Evolutionary conservation across 2,113 vertebrate genomes (phyloP).

Genomic region (Pachycephala philippinensis): DNA sequence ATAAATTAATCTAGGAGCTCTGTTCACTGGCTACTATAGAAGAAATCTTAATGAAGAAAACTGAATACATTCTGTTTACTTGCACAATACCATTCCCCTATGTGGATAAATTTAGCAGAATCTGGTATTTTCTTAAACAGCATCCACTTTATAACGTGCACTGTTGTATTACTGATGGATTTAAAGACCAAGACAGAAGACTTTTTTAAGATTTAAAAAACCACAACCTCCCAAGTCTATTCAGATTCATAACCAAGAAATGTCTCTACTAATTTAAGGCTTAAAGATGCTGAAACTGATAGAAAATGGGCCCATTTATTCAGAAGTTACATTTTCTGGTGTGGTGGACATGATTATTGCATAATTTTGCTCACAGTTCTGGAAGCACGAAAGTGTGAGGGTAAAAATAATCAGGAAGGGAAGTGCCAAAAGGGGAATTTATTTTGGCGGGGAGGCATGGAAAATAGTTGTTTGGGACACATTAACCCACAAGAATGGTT

Average conservation of each 20-base stretch:
- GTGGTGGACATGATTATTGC: background rate
- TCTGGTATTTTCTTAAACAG: background rate
- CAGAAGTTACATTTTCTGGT: background rate
- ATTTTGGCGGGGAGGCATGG: background rate
- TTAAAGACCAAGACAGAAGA: background rate
- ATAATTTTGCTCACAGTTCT: background rate
- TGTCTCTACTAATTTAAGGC: background rate
- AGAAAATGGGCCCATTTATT: background rate
- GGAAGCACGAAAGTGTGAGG: background rate
- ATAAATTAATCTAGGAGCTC: background rate
- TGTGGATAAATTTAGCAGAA: background rate
- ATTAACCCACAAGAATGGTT: background rate
- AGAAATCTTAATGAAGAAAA: background rate
- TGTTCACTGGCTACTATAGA: background rate
- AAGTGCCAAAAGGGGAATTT: background rate
- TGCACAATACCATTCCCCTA: background rate
- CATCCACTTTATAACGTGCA: background rate
- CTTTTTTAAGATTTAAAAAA: background rate
- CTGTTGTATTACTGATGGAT: background rate
- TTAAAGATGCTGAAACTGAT: background rate
- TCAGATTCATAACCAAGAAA: background rate
- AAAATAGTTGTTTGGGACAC: background rate
- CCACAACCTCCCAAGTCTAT: background rate
- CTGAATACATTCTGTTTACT: background rate
- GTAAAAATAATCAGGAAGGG: background rate